Conservation (phyloP, 1,140 invertebrate genomes). For the Medauroidea extradentata region DNA sequence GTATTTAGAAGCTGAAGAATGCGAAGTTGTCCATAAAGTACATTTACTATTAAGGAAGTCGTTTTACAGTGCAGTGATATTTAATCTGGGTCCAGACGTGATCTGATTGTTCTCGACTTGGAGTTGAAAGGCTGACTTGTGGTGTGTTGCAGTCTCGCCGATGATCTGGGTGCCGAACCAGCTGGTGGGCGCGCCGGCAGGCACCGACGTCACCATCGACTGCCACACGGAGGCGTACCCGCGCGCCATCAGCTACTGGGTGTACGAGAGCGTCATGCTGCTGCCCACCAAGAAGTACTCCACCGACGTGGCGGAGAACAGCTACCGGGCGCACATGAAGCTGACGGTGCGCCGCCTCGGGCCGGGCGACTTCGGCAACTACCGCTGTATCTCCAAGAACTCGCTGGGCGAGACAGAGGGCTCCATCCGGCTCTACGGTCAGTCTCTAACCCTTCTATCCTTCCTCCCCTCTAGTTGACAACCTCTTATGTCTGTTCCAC, state of each 20-base stretch:
- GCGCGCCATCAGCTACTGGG: conserved; percentile 88
- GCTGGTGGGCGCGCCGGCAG: conserved; percentile 80
- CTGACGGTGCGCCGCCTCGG: conserved; percentile 76
- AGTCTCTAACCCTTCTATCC: conserved; percentile 43
- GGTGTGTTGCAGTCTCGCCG: conserved; percentile 66
- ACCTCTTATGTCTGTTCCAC: too few relatives aligned
- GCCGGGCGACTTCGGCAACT: conserved; percentile 74
- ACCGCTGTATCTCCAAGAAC: conserved; percentile 87
- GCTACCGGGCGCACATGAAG: conserved; percentile 81
- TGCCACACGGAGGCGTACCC: conserved; percentile 92
- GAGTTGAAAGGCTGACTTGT: too few relatives aligned
- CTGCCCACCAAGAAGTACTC: conserved; percentile 77
- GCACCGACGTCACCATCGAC: conserved; percentile 86
- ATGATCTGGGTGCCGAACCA: conserved; percentile 92
- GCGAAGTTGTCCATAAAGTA: too few relatives aligned
- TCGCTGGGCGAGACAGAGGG: conserved; percentile 90
- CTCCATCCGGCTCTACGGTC: conserved; percentile 87
- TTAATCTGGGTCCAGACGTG: neutral
- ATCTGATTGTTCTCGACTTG: too few relatives aligned
- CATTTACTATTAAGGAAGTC: too few relatives aligned
- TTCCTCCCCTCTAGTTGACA: too few relatives aligned
- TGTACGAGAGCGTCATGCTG: conserved; percentile 79
- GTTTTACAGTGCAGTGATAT: too few relatives aligned
- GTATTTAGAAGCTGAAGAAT: too few relatives aligned
- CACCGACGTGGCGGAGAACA: conserved; percentile 71